These are phyloP conservation scores for Tetramorium bicarinatum DNA, from an alignment of 2,888 invertebrate genomes.

Conservation along the genomic window DNA sequence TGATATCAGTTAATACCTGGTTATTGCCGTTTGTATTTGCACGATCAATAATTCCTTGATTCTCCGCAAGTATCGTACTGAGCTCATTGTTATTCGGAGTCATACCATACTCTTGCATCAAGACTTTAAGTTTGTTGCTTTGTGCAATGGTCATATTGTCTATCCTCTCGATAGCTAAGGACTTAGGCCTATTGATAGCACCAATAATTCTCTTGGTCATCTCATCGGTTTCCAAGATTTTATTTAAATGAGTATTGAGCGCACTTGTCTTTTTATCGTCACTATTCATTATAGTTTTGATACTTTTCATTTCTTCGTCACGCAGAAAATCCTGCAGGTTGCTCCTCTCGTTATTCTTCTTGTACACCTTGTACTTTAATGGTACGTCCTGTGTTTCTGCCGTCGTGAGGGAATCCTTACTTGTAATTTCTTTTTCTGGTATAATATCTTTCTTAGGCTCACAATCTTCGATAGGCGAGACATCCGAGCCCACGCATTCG, in stretches of 20 bases:
- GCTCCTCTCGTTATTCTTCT: constrained; percentile 64
- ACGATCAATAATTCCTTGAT: constrained; percentile 6
- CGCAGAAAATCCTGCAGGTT: constrained; percentile 59
- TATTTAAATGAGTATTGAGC: constrained; percentile 2
- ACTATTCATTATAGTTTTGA: constrained; percentile 3
- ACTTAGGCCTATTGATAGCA: constrained; percentile 64
- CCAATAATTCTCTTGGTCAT: constrained; percentile 30
- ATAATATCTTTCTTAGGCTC: background rate
- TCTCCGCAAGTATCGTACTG: constrained; percentile 17
- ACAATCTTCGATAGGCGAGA: background rate
- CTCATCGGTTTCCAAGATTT: constrained; percentile 9
- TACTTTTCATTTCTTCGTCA: constrained; percentile 54
- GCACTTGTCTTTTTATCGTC: background rate
- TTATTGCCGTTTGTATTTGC: constrained; percentile 31
- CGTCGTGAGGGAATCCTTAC: background rate
- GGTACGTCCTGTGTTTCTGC: constrained; percentile 7
- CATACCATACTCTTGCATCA: constrained; percentile 89
- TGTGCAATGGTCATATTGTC: constrained; percentile 89
- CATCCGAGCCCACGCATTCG: background rate
- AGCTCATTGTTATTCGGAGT: constrained; percentile 81
- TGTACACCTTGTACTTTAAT: constrained; percentile 37
- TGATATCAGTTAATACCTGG: background rate
- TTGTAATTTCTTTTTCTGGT: constrained; percentile 2
- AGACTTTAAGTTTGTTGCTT: constrained; percentile 88
- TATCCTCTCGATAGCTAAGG: constrained; percentile 69